Evolutionary conservation across 2,888 invertebrate genomes (phyloP).

Genomic region (Thymelicus sylvestris): DNA sequence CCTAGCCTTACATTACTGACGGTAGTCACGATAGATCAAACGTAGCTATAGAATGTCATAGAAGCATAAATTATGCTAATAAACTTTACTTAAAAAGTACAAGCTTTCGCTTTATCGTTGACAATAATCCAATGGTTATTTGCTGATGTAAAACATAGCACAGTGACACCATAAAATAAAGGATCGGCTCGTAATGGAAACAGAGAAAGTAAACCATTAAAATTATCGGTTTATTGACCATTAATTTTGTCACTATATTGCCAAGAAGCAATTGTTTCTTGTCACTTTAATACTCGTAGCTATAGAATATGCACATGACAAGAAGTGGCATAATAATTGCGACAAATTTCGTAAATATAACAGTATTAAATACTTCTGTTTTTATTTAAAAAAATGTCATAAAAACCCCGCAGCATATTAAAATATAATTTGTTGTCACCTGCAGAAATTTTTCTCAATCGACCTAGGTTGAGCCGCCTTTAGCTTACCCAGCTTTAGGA

Average conservation of each 20-base stretch:
- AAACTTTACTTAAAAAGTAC: neutral
- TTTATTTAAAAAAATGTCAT: too few species aligned
- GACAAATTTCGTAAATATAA: too few species aligned
- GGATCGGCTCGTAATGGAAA: neutral
- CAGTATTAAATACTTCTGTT: too few species aligned
- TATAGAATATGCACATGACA: neutral
- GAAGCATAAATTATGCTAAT: neutral
- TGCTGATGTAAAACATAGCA: neutral
- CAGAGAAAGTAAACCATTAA: neutral
- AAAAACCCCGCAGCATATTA: too few species aligned
- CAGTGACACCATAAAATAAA: conserved; percentile 5
- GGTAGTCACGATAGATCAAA: too few species aligned
- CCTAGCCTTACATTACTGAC: too few species aligned
- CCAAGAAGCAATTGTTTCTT: neutral
- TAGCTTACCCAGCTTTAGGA: too few species aligned
- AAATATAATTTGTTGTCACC: too few species aligned
- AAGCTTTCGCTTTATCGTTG: neutral
- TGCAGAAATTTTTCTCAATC: too few species aligned
- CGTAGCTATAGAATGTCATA: too few species aligned
- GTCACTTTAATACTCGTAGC: neutral
- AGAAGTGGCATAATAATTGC: neutral
- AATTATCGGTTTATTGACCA: neutral
- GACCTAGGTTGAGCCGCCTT: too few species aligned
- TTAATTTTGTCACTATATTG: conserved; percentile 1
- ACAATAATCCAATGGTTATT: conserved; percentile 1